Evolutionary conservation across 2,113 vertebrate species (phyloP), one percentile per base, ranked within the genome.

Genomic region (Hemibagrus wyckioides): DNA sequence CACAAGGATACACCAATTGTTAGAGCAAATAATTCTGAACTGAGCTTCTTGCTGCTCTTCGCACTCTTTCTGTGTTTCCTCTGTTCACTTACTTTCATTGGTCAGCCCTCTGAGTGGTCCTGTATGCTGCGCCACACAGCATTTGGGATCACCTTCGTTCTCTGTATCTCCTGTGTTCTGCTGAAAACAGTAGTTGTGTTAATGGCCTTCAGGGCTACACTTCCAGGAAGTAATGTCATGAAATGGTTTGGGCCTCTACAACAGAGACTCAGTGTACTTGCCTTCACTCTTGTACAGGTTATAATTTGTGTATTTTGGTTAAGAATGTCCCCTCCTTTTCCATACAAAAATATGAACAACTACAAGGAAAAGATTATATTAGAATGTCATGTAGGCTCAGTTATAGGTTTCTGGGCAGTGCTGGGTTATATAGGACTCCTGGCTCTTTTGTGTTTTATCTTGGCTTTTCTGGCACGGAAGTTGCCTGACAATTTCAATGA

Each of bases 41-140:
- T 92, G 41, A 92, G 92, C 65, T 92, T 92, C 88, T 87, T 92
- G 71, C 61, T 92, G 30, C 88, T 92, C 56, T 91, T 91, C 73
- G 91, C 89, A 41, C 48, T 92, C 33, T 86, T 69, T 65, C 80
- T 92, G 33, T 90, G 91, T 44, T 82, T 82, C 56, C 80, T 82
- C 9, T 82, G 80, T 61, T 59, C 80, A 36, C 33, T 82, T 11
- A 41, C 80, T 2, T 82, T 82, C 17, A 82, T 82, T 41, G 80
- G 80, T 41, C 80, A 48, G 23, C 80, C 57, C 14, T 39, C 80
- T 28, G 36, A 7, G 3, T 82, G 80, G 80, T 82, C 80, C 57
- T 82, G 57, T 63, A 82, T 82, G 57, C 14, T 82, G 25, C 57
- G 80, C 39, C 80, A 82, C 80, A 63, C 80, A 8, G 19, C 39